Percentiles rank a stretch among this genome's conserved stretches.
Conservation (phyloP, 2,113 vertebrate genomes). For the Corythoichthys haematopterus region DNA sequence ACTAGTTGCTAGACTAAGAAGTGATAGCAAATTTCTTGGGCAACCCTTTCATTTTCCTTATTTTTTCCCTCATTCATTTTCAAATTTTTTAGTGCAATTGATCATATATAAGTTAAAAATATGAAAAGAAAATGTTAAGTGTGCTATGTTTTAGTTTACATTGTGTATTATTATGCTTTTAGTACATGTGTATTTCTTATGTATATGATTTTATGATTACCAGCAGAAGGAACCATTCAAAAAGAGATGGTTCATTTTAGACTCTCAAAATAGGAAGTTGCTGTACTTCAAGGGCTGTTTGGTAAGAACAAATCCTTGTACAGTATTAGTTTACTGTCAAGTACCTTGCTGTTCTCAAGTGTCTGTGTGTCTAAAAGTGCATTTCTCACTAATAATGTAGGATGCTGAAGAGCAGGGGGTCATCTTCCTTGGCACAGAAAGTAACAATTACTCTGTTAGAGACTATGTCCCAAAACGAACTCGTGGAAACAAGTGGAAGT, state of each 20-base stretch:
- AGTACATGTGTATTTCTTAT: background rate
- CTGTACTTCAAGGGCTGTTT: conserved; percentile 85
- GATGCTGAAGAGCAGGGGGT: conserved; percentile 83
- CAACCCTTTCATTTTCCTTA: background rate
- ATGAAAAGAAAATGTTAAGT: no score
- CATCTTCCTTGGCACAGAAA: conserved; percentile 79
- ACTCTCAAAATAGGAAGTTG: conserved; percentile 81
- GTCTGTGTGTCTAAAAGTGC: background rate
- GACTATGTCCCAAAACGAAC: conserved; percentile 69
- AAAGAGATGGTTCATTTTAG: conserved; percentile 88
- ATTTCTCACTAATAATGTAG: conserved; percentile 56
- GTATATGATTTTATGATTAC: conserved; percentile 17
- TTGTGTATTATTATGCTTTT: background rate
- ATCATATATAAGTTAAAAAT: background rate
- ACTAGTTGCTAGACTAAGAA: no score
- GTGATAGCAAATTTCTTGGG: no score
- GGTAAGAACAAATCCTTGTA: conserved; percentile 68
- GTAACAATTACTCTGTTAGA: conserved; percentile 76
- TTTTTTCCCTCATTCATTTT: background rate
- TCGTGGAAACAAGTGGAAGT: conserved; percentile 79
- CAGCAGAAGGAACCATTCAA: conserved; percentile 88
- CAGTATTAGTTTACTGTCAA: no score
- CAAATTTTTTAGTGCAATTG: background rate
- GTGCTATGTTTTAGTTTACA: no score
- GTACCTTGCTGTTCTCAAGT: background rate